phyloP scores from a whole-genome alignment of 2,888 invertebrate genomes.

The Acanthosepion esculentum region DNA sequence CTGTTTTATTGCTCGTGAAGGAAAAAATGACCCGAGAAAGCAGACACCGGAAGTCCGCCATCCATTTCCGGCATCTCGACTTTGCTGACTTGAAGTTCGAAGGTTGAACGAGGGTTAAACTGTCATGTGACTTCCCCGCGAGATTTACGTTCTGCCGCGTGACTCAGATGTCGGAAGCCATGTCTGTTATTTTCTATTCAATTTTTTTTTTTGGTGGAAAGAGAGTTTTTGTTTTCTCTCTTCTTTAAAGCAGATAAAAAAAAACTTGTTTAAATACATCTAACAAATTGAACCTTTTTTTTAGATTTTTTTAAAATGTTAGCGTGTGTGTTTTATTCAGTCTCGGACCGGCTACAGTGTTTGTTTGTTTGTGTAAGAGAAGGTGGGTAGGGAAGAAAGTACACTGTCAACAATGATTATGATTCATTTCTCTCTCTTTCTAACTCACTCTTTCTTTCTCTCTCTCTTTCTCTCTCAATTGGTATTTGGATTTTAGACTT shows the following conservation, averaged over 20 bases:
- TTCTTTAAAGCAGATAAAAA: not conserved
- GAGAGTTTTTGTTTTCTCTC: not conserved
- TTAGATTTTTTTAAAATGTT: not conserved
- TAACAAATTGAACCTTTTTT: constrained; percentile 33
- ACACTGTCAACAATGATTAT: too few species aligned
- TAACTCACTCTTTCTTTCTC: too few species aligned
- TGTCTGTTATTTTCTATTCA: not conserved
- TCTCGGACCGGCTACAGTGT: not conserved
- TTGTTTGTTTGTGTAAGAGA: not conserved
- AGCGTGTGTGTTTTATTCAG: too few species aligned
- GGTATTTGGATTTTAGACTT: too few species aligned
- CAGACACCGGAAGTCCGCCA: not conserved
- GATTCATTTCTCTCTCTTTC: too few species aligned
- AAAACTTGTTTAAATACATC: not conserved
- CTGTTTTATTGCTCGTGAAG: not conserved
- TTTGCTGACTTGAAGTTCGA: not conserved
- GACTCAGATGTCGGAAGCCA: not conserved
- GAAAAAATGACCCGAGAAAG: not conserved
- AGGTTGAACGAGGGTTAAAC: not conserved
- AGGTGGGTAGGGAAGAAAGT: too few species aligned
- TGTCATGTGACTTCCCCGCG: not conserved
- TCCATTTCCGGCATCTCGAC: not conserved
- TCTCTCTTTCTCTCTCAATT: too few species aligned
- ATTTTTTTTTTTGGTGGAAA: not conserved
- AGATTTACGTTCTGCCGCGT: not conserved